Base-by-base conservation (phyloP, 2,797 vertebrate species). In the Sarcoramphus papa region DNA sequence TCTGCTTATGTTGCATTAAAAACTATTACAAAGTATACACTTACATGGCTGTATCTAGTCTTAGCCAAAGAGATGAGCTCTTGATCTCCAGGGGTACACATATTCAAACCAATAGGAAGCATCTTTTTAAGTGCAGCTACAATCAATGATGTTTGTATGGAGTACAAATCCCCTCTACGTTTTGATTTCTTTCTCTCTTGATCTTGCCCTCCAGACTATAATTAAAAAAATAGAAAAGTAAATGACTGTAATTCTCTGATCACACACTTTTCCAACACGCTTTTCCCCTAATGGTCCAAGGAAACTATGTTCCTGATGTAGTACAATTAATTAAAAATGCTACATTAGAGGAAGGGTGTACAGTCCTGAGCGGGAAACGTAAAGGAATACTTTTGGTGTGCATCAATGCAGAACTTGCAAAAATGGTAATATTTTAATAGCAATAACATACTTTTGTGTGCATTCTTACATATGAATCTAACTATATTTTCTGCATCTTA, bases 41-140 rank as follows among this genome's bases (percentile, higher is more conserved):
- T 99, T 98, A 99, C 99, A 93, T 98, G 98, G 92, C 99, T 97
- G 89, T 99, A 99, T 97, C 99, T 99, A 19, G 95, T 98, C 97
- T 99, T 99, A 62, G 99, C 99, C 15, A 99, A 97, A 69, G 99
- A 98, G 95, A 99, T 99, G 94, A 99, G 99, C 96, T 99, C 99
- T 98, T 99, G 99, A 97, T 99, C 99, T 23, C 99, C 99, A 2
- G 99, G 99, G 4, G 99, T 99, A 65, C 99, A 99, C 99, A 99
- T 99, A 97, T 99, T 99, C 97, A 99, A 98, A 67, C 99, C 99
- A 54, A 99, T 99, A n/a, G 99, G 99, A 96, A 99, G 98, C 99
- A 99, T 99, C 97, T 99, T 99, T 98, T 99, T 99, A 97, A 99
- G 98, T 7, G 99, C 99, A 4, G 99, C 99, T 92, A 99, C 99